Base-by-base conservation (phyloP, 1,140 invertebrate genomes). In the Belonocnema kinseyi region DNA sequence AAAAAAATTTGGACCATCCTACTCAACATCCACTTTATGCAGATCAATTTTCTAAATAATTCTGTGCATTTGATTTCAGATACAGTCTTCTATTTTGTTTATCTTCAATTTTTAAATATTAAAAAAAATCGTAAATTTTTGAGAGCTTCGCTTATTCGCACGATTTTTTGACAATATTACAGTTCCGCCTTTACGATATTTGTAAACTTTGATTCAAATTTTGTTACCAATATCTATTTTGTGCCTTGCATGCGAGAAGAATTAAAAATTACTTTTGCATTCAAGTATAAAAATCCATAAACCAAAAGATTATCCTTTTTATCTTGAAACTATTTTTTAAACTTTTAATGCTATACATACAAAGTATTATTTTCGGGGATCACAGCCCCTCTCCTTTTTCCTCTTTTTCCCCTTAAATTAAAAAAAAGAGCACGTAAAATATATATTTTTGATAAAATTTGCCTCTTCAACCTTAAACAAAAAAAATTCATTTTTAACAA, bases 1-100 rank as follows among this genome's bases (percentile, higher is more conserved):
- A 4, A 33, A 5, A 33, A 33, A 33, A 33, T 33, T 33, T 3
- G 26, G 26, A 33, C 26, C 26, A 33, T 5, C 2, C 26, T 33
- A 33, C 26, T 33, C 4, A 33, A 33, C 76, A 74, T 78, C 66
- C 78, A 58, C 79, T 72, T 77, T 79, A 56, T 76, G 58, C 50
- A 76, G 76, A 61, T 75, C 26, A 70, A 51, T 53, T 17, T n/a
- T 66, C 40, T 16, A 33, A n/a, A 54, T 17, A 54, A 17, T 54
- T 17, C 16, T 17, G 40, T 46, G 0, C 40, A 46, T 46, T 46
- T 46, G 40, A 46, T 46, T 46, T 46, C 40, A 46, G 40, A 46
- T 46, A 46, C 40, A 46, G 10, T 11, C 40, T 46, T 11, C 40
- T 11, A 46, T 46, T 46, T 46, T 46, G 7, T 46, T 46, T 46